phyloP scores from a whole-genome alignment of 2,888 invertebrate genomes.

The Melikaiella ostensackeni region DNA sequence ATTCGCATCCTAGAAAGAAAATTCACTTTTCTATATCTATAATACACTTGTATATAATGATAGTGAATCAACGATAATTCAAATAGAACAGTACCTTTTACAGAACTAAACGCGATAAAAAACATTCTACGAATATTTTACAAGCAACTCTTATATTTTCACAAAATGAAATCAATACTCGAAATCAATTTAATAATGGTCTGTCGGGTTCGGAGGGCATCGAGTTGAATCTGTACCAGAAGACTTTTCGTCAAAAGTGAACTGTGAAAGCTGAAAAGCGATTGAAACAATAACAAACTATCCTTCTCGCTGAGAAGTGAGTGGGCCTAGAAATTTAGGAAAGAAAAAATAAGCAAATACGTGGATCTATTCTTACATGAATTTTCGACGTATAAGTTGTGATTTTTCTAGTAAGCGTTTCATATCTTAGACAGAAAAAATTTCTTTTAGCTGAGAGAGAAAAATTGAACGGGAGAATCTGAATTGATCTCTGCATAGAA shows the following conservation, averaged over 20 bases:
- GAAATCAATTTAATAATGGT: conserved; percentile 14
- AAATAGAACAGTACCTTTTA: conserved; percentile 19
- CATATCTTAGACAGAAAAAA: conserved; percentile 51
- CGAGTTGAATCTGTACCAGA: conserved; percentile 16
- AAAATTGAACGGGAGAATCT: conserved; percentile 11
- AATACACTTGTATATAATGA: conserved; percentile 28
- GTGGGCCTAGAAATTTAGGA: conserved; percentile 22
- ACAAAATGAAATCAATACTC: conserved; percentile 10
- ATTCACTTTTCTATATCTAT: conserved; percentile 38
- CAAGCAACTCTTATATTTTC: conserved; percentile 17
- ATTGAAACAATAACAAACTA: conserved; percentile 15
- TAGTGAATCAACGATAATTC: conserved; percentile 27
- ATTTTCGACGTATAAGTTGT: conserved; percentile 7
- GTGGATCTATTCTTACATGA: conserved; percentile 4
- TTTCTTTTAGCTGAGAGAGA: conserved; percentile 26
- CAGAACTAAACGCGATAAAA: conserved; percentile 26
- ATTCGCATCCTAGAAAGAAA: conserved; percentile 9
- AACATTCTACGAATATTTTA: conserved; percentile 1
- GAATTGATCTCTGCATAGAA: conserved; percentile 3
- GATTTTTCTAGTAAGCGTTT: conserved; percentile 53
- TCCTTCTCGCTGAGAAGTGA: conserved; percentile 31
- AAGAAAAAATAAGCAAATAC: not conserved
- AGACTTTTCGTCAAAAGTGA: conserved; percentile 12
- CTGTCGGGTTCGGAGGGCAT: not conserved
- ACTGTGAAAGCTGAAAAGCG: conserved; percentile 17